Evolutionary conservation across 30 jellyfish, hydroid and myxozoan genomes (phyloP), one percentile per base, ranked within the genome.

Genomic region (Aurelia sp.): DNA sequence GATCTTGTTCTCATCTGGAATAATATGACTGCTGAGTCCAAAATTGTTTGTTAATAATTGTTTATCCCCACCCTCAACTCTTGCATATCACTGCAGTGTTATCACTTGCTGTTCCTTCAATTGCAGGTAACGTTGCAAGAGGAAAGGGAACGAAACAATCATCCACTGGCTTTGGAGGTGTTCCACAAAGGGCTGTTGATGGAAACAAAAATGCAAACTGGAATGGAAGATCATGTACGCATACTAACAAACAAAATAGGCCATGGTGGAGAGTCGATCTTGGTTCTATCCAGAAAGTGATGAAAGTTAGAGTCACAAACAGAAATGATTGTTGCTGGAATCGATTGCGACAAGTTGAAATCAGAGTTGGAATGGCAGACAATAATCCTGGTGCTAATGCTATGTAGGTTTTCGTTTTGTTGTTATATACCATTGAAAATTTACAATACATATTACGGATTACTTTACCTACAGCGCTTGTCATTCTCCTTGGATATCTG

Each of bases 211-310:
- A 86, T n/a, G 13, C 75, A 10, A 75, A 86, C 20, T 86, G 96
- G 96, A 58, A 63, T 13, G 96, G 88, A 2, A 21, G 77, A 22
- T 72, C 90, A 8, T 86, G 96, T 59, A 86, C 96, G 30, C 96
- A 86, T 65, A 86, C 96, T 8, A 75, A 86, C 86, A 33, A 70
- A 1, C 84, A 82, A 20, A 47, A 41, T 8, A 82, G 51, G 38
- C 92, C 92, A 69, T 82, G 92, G 92, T 82, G 92, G 96, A 86
- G 88, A 67, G 96, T 86, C n/a, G 96, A 86, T 53, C 48, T 86
- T 33, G 24, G 73, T 13, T 4, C 67, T 4, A 53, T 41, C 12
- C 77, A 86, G 55, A 75, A 72, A 53, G 86, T 86, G 4, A 20
- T 52, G 22, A 67, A 67, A 21, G 90, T 72, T 16, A 58, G 33